Conservation (phyloP, 1,140 invertebrate genomes). For the Drosophila auraria region DNA sequence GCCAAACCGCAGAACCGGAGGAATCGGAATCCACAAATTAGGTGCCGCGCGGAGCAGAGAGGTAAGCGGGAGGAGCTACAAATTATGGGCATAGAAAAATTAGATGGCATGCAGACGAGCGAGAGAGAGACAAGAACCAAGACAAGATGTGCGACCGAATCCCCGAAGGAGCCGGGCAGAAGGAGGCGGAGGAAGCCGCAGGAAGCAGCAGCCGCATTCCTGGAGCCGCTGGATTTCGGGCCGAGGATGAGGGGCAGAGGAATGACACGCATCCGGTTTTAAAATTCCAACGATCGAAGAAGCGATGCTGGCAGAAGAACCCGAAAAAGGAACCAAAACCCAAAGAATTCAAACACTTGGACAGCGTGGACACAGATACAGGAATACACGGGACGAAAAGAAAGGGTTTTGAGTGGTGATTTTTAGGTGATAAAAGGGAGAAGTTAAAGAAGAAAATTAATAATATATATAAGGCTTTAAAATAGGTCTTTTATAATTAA, state of each 20-base stretch:
- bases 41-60: constrained; percentile 47
- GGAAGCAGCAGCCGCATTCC: constrained; percentile 56
- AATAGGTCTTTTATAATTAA: not conserved
- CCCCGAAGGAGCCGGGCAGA: constrained; percentile 6
- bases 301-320: constrained; percentile 15
- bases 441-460: no score
- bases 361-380: constrained; percentile 38
- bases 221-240: constrained; percentile 36
- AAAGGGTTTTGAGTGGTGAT: no score
- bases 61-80: constrained; percentile 54
- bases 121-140: constrained; percentile 30
- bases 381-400: not conserved
- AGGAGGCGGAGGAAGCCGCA: constrained; percentile 26
- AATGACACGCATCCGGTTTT: constrained; percentile 82
- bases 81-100: constrained; percentile 81
- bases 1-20: constrained; percentile 29
- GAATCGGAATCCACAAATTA: constrained; percentile 78
- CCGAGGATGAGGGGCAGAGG: constrained; percentile 39
- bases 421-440: no score
- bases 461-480: no score
- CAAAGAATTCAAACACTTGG: constrained; percentile 75
- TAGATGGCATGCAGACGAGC: constrained; percentile 65
- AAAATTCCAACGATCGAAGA: constrained; percentile 65
- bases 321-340: constrained; percentile 27
- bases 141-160: constrained; percentile 15